Evolutionary conservation across 2,113 vertebrate genomes (phyloP), one percentile per base, ranked within the genome.

Genomic region (Coreoperca whiteheadi): DNA sequence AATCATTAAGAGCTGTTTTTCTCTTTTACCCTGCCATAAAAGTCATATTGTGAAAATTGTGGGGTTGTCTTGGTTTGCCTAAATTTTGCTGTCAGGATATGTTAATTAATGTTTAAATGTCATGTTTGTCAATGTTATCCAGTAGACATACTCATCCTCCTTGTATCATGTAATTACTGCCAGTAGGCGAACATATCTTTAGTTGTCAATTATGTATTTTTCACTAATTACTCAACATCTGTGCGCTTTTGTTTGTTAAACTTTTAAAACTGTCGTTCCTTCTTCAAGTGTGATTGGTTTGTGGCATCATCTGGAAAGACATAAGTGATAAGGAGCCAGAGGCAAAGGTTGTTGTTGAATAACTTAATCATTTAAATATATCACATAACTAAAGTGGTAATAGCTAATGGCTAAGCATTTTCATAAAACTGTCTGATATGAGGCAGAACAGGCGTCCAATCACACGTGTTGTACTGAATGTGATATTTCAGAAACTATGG

Each of bases 401-500:
- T 8, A 6, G 10, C 11, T 43, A 30, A 23, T 32, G 18, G 23
- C 5, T 1, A 32, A 74, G 41, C 32, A 18, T 16, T 32, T 60
- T 60, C 28, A 15, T 48, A 15, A 69, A 79, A 57, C 20, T 41
- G 25, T 10, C 21, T 72, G 21, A 41, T 54, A 50, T 41, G 51
- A 79, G 32, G 59, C 46, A 37, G 25, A 15, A 20, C 56, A 69
- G 56, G 30, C 2, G 0, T 65, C 32, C 20, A 39, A 21, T 68
- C n/a, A 23, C 2, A 14, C 43, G 34, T 39, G 12, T 61, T 79
- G 41, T n/a, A 10, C 8, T 32, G 4, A 34, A 64, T 50, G 8
- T 39, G 53, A 81, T 57, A 32, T 81, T 71, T 79, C 25, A 74
- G 79, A 21, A 72, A 50, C 76, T 30, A 61, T 82, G 30, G 76